A percentile compares a stretch with the other conserved stretches of the same genome.
phyloP scores from a whole-genome alignment of 2,888 invertebrate genomes.

The Cheilosia pagana region DNA sequence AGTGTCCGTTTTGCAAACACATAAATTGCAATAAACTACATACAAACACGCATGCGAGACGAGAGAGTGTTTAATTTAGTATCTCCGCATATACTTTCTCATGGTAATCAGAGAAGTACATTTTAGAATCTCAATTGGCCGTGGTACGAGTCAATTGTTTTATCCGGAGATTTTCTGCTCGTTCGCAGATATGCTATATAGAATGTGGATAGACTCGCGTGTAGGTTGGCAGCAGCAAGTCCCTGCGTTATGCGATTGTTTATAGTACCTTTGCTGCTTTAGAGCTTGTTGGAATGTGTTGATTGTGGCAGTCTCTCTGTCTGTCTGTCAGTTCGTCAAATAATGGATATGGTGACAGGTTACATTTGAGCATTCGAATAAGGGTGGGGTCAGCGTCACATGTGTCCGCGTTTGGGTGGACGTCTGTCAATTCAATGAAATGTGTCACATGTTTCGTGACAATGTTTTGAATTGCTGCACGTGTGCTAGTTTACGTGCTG shows the following conservation, averaged over 20 bases:
- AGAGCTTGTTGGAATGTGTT: conserved; percentile 17
- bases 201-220: conserved; percentile 1
- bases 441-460: conserved; percentile 37
- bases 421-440: conserved; percentile 38
- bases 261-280: conserved; percentile 22
- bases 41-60: background rate
- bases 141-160: conserved; percentile 67
- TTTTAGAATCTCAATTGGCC: conserved; percentile 69
- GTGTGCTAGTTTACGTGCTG: background rate
- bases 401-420: conserved; percentile 40
- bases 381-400: conserved; percentile 50
- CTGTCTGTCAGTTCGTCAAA: conserved; percentile 35
- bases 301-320: conserved; percentile 34
- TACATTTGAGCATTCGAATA: conserved; percentile 20
- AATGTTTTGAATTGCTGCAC: background rate
- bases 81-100: conserved; percentile 48
- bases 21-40: conserved; percentile 42
- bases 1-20: conserved; percentile 28
- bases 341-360: conserved; percentile 21
- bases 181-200: background rate
- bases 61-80: conserved; percentile 35
- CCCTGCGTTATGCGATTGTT: conserved; percentile 5
- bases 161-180: conserved; percentile 69
- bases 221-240: background rate
- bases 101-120: conserved; percentile 64